These are phyloP conservation scores for Drosophila antonietae DNA, from an alignment of 2,888 invertebrate genomes.

Conservation along the genomic window DNA sequence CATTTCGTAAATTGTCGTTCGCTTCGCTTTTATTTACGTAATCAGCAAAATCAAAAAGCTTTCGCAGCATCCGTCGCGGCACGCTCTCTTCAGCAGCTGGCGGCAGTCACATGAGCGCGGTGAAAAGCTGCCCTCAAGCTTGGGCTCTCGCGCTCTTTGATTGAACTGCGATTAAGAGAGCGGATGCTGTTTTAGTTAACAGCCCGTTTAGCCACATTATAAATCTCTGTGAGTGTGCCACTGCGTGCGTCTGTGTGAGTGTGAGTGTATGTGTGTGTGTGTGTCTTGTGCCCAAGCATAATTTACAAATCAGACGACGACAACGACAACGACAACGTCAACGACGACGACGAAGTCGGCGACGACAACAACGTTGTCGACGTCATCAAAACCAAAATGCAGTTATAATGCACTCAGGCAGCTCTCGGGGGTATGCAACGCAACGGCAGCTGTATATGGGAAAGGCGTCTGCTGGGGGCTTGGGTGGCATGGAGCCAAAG, in stretches of 20 bases:
- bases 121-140: constrained; percentile 52
- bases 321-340: constrained; percentile 35
- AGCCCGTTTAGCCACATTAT: constrained; percentile 56
- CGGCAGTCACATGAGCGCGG: constrained; percentile 60
- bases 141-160: constrained; percentile 31
- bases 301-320: constrained; percentile 70
- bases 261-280: constrained; percentile 1
- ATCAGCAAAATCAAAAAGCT: constrained; percentile 77
- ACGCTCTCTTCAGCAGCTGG: constrained; percentile 18
- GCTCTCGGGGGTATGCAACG: constrained; percentile 2
- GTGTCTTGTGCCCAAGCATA: constrained; percentile 56
- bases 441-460: not conserved
- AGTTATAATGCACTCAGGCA: constrained; percentile 73
- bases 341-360: constrained; percentile 36
- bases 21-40: constrained; percentile 80
- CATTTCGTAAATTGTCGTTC: constrained; percentile 58
- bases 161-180: constrained; percentile 45
- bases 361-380: constrained; percentile 60
- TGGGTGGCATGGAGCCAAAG: constrained; percentile 37
- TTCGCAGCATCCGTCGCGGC: constrained; percentile 57
- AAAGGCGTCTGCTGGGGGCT: not conserved
- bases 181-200: constrained; percentile 49
- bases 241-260: not conserved
- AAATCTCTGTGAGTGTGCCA: constrained; percentile 34
- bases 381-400: constrained; percentile 79